These are phyloP conservation scores for Trilocha varians DNA, from an alignment of 2,888 invertebrate species.

Conservation along the genomic window DNA sequence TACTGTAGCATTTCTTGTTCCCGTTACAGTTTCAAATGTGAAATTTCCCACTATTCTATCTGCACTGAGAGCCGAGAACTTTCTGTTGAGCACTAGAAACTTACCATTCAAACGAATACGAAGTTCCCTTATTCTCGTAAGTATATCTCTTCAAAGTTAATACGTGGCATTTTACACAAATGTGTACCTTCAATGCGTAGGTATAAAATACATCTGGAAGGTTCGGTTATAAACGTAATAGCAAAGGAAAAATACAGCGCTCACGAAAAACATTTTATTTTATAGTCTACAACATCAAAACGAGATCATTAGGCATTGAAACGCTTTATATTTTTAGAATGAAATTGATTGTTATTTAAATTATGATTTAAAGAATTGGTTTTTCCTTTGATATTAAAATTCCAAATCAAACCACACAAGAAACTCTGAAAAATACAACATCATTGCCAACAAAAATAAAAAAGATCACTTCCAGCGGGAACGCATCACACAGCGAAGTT, in stretches of 20 bases:
- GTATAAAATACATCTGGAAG: conserved; percentile 34
- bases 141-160: conserved; percentile 60
- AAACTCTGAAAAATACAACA: conserved; percentile 18
- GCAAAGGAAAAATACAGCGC: not conserved
- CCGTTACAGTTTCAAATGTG: not conserved
- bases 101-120: conserved; percentile 57
- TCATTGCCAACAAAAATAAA: conserved; percentile 21
- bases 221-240: not conserved
- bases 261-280: no score
- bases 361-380: no score
- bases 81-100: conserved; percentile 44
- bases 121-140: conserved; percentile 55
- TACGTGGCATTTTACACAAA: conserved; percentile 62
- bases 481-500: conserved; percentile 31
- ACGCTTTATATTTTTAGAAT: no score
- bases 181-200: conserved; percentile 46
- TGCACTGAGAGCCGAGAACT: conserved; percentile 36
- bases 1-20: no score
- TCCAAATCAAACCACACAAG: conserved; percentile 39
- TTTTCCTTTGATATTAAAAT: no score
- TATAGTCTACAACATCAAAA: no score
- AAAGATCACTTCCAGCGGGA: not conserved
- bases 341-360: no score
- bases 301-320: no score
- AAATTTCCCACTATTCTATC: conserved; percentile 32